Evolutionary conservation across 2,797 vertebrate genomes (phyloP), one percentile per base, ranked within the genome.

Genomic region (Hipposideros larvatus): DNA sequence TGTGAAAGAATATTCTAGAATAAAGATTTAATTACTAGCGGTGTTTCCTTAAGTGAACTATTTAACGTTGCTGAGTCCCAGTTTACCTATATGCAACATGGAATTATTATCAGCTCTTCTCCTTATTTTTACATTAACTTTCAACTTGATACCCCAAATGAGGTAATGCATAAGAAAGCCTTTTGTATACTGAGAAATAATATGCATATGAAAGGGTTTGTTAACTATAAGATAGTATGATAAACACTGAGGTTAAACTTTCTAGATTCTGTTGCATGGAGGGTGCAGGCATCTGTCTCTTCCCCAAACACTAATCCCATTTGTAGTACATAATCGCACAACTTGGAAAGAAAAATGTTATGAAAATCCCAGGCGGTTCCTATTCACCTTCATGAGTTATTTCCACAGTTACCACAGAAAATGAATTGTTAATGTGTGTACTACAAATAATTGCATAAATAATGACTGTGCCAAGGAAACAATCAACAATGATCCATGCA

Each of bases 381-480:
- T 92, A 85, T 18, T 94, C 15, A 87, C 34, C 78, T 78, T 73
- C 87, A 91, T 59, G 82, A 97, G 85, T 90, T 48, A 91, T 78
- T 90, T 59, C n/a, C 16, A 55, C 7, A 28, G 0, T 41, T 57
- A 0, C 55, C 71, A 93, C 89, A 84, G 55, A 95, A 75, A 96
- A 95, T 43, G 14, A 53, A 89, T 92, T 79, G 73, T 68, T 96
- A 95, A 96, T 86, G 19, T 78, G 55, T 96, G 48, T 51, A 24
- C 7, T 96, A 66, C 34, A 95, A 97, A 94, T 90, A 94, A 63
- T 82, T 68, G 34, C 26, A 68, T 43, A 78, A 97, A 61, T 93
- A 94, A 98, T 74, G 65, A 84, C 82, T 8, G 51, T 74, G 43
- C 2, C 55, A 96, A 96, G 34, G 74, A 96, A 96, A 96, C 68